A percentile compares a stretch with the other conserved stretches of the same genome.
phyloP scores from a whole-genome alignment of 2,797 vertebrate genomes.

The Hipposideros larvatus region DNA sequence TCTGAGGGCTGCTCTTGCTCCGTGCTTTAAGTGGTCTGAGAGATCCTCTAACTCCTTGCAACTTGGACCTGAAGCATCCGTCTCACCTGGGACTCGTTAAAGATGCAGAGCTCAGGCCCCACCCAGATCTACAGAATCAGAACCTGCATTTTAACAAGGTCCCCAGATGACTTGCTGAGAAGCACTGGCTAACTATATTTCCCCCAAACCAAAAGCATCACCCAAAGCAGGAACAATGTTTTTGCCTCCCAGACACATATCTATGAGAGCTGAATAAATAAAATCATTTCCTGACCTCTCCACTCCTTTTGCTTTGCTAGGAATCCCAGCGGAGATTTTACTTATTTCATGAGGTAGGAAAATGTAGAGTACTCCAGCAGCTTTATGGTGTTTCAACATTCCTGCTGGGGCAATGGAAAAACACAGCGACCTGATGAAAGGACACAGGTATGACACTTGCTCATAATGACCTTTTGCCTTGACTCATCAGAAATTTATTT shows the following conservation, averaged over 20 bases:
- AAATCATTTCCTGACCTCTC: background rate
- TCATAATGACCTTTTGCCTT: background rate
- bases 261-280: background rate
- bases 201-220: background rate
- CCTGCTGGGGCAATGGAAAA: background rate
- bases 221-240: background rate
- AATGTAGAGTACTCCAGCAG: background rate
- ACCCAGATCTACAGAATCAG: background rate
- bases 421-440: background rate
- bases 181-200: background rate
- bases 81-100: background rate
- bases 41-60: background rate
- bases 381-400: background rate
- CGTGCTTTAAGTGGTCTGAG: background rate
- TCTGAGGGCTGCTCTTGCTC: fast-evolving
- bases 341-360: background rate
- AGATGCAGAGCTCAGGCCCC: background rate
- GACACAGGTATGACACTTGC: background rate
- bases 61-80: background rate
- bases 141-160: background rate
- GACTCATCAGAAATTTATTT: background rate
- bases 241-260: background rate
- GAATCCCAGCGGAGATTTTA: background rate
- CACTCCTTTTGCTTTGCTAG: background rate
- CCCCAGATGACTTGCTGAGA: background rate